Percentiles rank a stretch among this genome's conserved stretches.
These are phyloP conservation scores for Prosopocoilus inquinatus DNA, from an alignment of 2,888 invertebrate species.

Conservation along the genomic window DNA sequence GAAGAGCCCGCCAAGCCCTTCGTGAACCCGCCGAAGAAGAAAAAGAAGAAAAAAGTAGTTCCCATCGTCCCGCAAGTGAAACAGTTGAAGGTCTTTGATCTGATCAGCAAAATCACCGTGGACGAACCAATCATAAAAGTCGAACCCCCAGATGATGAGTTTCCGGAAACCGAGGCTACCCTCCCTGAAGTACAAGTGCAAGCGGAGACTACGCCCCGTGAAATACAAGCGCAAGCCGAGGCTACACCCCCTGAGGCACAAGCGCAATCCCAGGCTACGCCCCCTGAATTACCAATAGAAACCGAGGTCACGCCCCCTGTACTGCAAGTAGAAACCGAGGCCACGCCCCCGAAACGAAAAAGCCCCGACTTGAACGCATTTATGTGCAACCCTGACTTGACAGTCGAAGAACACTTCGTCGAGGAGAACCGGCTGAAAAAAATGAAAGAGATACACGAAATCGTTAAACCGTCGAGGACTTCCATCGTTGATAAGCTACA, in stretches of 20 bases:
- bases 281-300: too few species aligned
- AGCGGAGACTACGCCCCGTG: too few species aligned
- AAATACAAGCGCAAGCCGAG: too few species aligned
- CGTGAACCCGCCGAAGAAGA: neutral
- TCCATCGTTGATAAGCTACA: conserved; percentile 22
- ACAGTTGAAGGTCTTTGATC: conserved; percentile 13
- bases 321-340: too few species aligned
- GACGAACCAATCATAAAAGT: neutral
- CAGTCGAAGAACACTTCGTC: conserved; percentile 49
- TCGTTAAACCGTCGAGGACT: conserved; percentile 36
- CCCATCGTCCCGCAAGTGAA: conserved; percentile 10
- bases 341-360: neutral
- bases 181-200: too few species aligned
- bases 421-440: conserved; percentile 52
- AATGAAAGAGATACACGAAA: conserved; percentile 53
- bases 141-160: too few species aligned
- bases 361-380: conserved; percentile 22
- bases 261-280: too few species aligned
- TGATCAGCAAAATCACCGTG: conserved; percentile 10
- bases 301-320: too few species aligned
- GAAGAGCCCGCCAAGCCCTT: neutral
- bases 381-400: conserved; percentile 18
- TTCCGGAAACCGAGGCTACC: too few species aligned
- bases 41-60: neutral
- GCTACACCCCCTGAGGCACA: too few species aligned